Base-by-base conservation (phyloP, 1,140 invertebrate species). In the Calycopis cecrops region DNA sequence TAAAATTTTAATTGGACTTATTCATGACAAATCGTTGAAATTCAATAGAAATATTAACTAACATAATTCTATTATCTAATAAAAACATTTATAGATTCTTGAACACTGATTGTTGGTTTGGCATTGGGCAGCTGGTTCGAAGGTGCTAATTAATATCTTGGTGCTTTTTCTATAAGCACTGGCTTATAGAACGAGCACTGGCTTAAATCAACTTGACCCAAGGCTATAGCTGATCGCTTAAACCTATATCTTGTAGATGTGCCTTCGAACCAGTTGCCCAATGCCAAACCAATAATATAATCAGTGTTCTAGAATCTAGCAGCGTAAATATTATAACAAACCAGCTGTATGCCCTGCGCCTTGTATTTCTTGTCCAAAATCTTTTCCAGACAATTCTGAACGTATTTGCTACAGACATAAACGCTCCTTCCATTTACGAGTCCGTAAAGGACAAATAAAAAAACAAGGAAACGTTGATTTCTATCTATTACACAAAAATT, bases 221-320 rank as follows among this genome's bases (percentile, higher is more conserved):
- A 60, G 64, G 64, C 49, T 40, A 53, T 12, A 37, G 37, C 42
- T 40, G 60, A 60, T 65, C 52, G 60, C 61, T 66, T 61, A 62
- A 52, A 63, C 58, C 58, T 69, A 61, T 62, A 55, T 64, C 56
- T 73, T 60, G 51, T 49, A 47, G 63, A 55, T 33, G 47, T 61
- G 63, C 69, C 76, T 74, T 76, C 67, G 62, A 67, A 35, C 42
- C 56, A 67, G 57, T 47, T 62, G 57, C 52, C 68, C 72, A 78
- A 73, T 73, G 76, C 63, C 68, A 73, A 47, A 48, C 52, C 66
- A 67, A 76, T 66, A 80, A 78, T 76, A 76, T 66, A 80, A 78
- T 76, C 49, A 55, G 59, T 57, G 58, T 64, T 52, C 62, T 64
- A 69, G 61, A 63, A 55, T 28, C 21, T 28, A 28, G 21, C 21